phyloP scores from a whole-genome alignment of 2,797 vertebrate genomes.

The Pantherophis vulpinus region DNA sequence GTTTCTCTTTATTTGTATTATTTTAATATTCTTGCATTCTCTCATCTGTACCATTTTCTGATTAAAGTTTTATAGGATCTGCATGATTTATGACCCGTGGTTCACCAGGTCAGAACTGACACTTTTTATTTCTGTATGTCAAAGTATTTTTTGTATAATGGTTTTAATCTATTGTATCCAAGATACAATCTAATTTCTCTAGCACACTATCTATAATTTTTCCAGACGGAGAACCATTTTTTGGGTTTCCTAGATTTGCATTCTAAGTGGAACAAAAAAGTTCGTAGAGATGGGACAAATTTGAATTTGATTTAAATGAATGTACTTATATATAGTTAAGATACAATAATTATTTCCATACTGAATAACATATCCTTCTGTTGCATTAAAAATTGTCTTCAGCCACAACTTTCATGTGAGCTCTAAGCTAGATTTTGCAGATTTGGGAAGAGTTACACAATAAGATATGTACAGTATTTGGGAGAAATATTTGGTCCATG shows the following conservation, averaged over 20 bases:
- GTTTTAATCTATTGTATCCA: not conserved
- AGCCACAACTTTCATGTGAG: not conserved
- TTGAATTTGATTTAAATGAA: not conserved
- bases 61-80: slow-evolving; percentile 11
- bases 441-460: not conserved
- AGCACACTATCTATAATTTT: not conserved
- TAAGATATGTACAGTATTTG: not conserved
- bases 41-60: not conserved
- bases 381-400: not conserved
- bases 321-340: not conserved
- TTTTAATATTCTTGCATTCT: not conserved
- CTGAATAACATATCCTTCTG: not conserved
- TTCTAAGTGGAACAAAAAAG: not conserved
- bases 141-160: not conserved
- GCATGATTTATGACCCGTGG: not conserved
- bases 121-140: not conserved
- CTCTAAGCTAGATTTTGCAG: not conserved
- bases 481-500: not conserved
- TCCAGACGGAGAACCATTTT: not conserved
- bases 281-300: not conserved
- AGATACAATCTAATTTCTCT: not conserved
- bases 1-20: not conserved
- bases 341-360: not conserved
- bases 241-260: not conserved
- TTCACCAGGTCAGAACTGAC: not conserved